Conservation (phyloP, 2,888 invertebrate species). For the Deilephila elpenor region DNA sequence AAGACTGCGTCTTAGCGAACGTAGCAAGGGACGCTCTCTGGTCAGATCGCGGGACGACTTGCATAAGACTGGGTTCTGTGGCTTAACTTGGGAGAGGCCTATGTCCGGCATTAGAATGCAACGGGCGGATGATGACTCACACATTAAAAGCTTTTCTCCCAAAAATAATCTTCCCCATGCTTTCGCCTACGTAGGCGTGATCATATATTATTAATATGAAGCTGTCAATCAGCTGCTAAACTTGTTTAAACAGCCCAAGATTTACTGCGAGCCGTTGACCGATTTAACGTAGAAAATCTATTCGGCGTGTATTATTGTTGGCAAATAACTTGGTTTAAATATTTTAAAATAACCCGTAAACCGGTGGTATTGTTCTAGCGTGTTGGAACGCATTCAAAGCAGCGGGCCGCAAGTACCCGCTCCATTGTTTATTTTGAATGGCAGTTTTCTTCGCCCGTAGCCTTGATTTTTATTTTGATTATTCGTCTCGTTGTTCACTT, state of each 20-base stretch:
- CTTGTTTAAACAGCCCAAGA: neutral
- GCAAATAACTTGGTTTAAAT: constrained; percentile 29
- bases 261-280: constrained; percentile 4
- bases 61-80: too few relatives aligned
- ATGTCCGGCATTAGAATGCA: too few relatives aligned
- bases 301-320: constrained; percentile 32
- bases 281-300: constrained; percentile 25
- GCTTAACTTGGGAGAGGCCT: too few relatives aligned
- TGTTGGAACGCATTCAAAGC: constrained; percentile 35
- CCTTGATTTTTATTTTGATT: constrained; percentile 28
- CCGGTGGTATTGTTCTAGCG: constrained; percentile 31
- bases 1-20: too few relatives aligned
- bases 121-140: too few relatives aligned
- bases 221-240: neutral
- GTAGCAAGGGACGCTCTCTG: too few relatives aligned
- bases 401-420: constrained; percentile 3
- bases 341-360: constrained; percentile 31
- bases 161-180: neutral
- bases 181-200: neutral
- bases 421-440: constrained; percentile 28
- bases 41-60: too few relatives aligned
- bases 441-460: constrained; percentile 24
- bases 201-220: neutral
- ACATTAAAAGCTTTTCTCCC: too few relatives aligned
- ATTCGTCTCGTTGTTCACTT: constrained; percentile 18